phyloP scores from a whole-genome alignment of 2,113 vertebrate species.

The Cervus canadensis region DNA sequence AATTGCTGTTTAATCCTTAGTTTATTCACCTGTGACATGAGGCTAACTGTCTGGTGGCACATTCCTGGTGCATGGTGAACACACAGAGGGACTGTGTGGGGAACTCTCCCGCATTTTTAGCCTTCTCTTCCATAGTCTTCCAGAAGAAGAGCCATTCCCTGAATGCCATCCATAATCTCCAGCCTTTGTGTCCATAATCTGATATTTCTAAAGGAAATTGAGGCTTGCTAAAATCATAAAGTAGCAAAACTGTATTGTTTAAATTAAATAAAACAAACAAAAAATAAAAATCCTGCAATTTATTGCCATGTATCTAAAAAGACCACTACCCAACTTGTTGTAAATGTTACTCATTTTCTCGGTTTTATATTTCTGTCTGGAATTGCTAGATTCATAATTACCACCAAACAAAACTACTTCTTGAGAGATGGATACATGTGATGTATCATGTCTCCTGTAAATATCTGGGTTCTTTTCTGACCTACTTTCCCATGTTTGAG shows the following conservation, averaged over 20 bases:
- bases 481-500: slow-evolving; percentile 33
- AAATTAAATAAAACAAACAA: background rate
- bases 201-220: background rate
- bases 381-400: background rate
- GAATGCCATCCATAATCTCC: background rate
- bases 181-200: background rate
- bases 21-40: background rate
- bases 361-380: slow-evolving; percentile 25
- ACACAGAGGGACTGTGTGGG: background rate
- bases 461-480: slow-evolving; percentile 8
- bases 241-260: background rate
- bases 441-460: background rate
- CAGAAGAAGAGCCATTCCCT: background rate
- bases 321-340: background rate
- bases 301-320: background rate
- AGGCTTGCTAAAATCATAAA: background rate
- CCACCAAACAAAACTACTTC: background rate
- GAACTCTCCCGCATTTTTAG: background rate
- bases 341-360: background rate
- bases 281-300: background rate
- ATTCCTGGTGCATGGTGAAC: background rate
- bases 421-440: background rate
- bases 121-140: background rate
- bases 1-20: background rate
- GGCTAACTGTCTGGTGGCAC: background rate